These are phyloP conservation scores for Pristionchus fissidentatus DNA, from an alignment of 2,888 invertebrate species.

Conservation along the genomic window DNA sequence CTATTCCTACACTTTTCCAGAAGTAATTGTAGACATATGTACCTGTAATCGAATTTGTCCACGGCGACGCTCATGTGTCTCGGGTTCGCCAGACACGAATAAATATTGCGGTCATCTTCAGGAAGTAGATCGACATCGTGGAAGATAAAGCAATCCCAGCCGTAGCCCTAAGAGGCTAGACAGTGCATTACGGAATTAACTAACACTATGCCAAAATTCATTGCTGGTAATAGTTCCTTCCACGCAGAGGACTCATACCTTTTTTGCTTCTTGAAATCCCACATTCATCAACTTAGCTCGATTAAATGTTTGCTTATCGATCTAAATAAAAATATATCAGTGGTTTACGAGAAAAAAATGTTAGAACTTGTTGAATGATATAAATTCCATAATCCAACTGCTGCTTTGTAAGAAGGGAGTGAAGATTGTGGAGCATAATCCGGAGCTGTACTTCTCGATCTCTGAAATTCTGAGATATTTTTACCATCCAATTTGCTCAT, in stretches of 20 bases:
- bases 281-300: conserved; percentile 93
- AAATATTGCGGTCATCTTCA: conserved; percentile 76
- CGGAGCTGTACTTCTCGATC: conserved; percentile 80
- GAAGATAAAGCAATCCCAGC: conserved; percentile 77
- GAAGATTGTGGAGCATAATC: conserved; percentile 86
- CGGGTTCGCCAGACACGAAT: conserved; percentile 75
- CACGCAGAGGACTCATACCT: too few species aligned
- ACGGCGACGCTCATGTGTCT: conserved; percentile 76
- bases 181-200: too few species aligned
- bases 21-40: too few species aligned
- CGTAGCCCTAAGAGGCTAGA: conserved; percentile 52
- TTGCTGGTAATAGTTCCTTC: too few species aligned
- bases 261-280: conserved; percentile 90
- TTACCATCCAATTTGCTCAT: too few species aligned
- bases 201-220: too few species aligned
- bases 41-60: conserved; percentile 73
- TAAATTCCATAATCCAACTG: conserved; percentile 94
- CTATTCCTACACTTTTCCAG: too few species aligned
- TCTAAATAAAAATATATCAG: conserved; percentile 44
- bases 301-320: conserved; percentile 82
- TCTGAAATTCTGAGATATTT: too few species aligned
- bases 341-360: too few species aligned
- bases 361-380: conserved; percentile 87
- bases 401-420: conserved; percentile 91
- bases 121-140: conserved; percentile 77